These are phyloP conservation scores for Camelus bactrianus DNA, from an alignment of 2,113 vertebrate genomes.

Conservation along the genomic window DNA sequence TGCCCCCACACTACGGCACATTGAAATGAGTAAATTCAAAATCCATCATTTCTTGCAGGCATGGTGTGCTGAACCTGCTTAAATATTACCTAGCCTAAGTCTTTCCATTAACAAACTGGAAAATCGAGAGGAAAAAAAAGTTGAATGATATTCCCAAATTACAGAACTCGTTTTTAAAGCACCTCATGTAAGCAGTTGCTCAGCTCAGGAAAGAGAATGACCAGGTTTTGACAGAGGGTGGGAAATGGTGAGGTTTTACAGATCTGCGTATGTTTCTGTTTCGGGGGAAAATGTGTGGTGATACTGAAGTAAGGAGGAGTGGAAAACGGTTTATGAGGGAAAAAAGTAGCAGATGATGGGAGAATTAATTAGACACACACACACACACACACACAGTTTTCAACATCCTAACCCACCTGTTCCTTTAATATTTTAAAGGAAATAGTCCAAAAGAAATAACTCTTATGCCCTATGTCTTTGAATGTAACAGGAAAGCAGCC, in stretches of 20 bases:
- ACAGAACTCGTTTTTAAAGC: not conserved
- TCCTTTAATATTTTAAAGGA: conserved; percentile 38
- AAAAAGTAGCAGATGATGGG: not conserved
- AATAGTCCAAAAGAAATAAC: conserved; percentile 22
- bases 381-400: not conserved
- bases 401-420: not conserved
- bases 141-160: not conserved
- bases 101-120: not conserved
- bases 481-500: conserved; percentile 31
- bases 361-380: not conserved
- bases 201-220: not conserved
- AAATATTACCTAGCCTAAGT: not conserved
- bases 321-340: not conserved
- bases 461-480: not conserved
- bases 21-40: not conserved
- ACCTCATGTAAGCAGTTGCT: not conserved
- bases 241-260: not conserved
- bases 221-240: not conserved
- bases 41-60: not conserved
- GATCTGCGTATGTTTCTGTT: not conserved
- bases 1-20: not conserved
- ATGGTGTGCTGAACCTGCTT: not conserved
- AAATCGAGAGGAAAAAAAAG: not conserved
- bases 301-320: not conserved
- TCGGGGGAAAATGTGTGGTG: not conserved